These are phyloP conservation scores for Alligator mississippiensis DNA, from an alignment of 2,113 vertebrate genomes.

Conservation along the genomic window DNA sequence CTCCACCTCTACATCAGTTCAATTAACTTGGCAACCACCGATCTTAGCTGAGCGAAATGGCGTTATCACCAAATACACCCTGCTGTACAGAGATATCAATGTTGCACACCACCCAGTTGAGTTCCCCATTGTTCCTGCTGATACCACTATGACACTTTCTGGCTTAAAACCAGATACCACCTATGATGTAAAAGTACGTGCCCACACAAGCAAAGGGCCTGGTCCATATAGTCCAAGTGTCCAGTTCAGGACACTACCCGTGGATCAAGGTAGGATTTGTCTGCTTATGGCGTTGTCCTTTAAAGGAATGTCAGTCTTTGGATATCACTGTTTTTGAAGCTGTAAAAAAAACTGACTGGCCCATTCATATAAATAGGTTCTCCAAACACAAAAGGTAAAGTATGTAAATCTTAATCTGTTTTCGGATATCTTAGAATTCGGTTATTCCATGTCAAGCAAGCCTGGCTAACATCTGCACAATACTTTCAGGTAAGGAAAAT, in stretches of 20 bases:
- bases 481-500: constrained; percentile 82
- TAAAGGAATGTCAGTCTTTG: constrained; percentile 82
- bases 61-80: constrained; percentile 91
- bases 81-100: constrained; percentile 99
- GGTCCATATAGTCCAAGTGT: constrained; percentile 99
- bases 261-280: constrained; percentile 99
- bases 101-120: constrained; percentile 92
- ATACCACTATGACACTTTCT: constrained; percentile 90
- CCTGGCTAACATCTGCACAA: constrained; percentile 75
- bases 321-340: constrained; percentile 81
- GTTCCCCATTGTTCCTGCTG: constrained; percentile 92
- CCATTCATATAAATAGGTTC: constrained; percentile 83
- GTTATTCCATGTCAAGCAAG: constrained; percentile 73
- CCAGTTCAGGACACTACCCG: constrained; percentile 99
- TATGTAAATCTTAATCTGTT: constrained; percentile 79
- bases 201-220: constrained; percentile 98
- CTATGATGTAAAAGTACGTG: constrained; percentile 99
- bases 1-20: constrained; percentile 90
- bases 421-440: constrained; percentile 78
- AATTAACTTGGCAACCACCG: constrained; percentile 93
- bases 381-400: constrained; percentile 82
- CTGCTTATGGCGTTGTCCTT: constrained; percentile 83
- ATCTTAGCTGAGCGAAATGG: constrained; percentile 93
- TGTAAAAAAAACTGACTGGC: constrained; percentile 78
- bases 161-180: constrained; percentile 98